phyloP scores from a whole-genome alignment of 2,797 vertebrate genomes.

The Malurus splendens region DNA sequence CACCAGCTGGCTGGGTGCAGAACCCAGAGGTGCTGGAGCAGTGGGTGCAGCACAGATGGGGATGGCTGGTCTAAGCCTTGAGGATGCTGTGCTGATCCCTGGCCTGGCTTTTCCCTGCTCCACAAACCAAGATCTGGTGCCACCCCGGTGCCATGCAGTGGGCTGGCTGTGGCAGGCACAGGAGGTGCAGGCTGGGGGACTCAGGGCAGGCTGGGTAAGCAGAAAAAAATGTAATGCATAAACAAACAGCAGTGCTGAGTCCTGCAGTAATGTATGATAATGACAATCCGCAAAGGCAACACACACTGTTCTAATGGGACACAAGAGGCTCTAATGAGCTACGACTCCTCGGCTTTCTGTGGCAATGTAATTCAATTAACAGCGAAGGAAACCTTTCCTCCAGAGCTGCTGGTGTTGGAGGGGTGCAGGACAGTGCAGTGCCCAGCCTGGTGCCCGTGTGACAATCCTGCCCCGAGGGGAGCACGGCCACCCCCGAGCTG shows the following conservation, averaged over 20 bases:
- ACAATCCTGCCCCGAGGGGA: neutral
- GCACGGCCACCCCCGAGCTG: rapidly evolving
- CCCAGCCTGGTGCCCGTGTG: rapidly evolving
- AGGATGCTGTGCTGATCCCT: neutral
- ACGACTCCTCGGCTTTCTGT: conserved; percentile 49
- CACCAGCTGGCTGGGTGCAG: rapidly evolving
- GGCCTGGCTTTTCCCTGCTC: neutral
- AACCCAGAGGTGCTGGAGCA: neutral
- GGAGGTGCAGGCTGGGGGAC: neutral
- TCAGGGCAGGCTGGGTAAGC: neutral
- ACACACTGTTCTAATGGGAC: conserved; percentile 48
- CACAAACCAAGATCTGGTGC: neutral
- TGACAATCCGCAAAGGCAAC: conserved; percentile 45
- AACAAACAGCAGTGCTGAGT: conserved; percentile 50
- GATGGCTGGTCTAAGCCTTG: neutral
- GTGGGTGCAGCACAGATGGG: neutral
- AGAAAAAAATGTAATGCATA: conserved; percentile 19
- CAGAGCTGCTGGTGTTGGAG: neutral
- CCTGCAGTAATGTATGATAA: conserved; percentile 52
- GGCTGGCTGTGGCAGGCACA: neutral
- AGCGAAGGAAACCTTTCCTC: conserved; percentile 40
- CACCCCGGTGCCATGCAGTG: neutral
- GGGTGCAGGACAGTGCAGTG: neutral
- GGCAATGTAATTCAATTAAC: conserved; percentile 68
- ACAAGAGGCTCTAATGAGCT: conserved; percentile 64